These are phyloP conservation scores for Andrena cerasifolii DNA, from an alignment of 1,140 invertebrate species.

Conservation along the genomic window DNA sequence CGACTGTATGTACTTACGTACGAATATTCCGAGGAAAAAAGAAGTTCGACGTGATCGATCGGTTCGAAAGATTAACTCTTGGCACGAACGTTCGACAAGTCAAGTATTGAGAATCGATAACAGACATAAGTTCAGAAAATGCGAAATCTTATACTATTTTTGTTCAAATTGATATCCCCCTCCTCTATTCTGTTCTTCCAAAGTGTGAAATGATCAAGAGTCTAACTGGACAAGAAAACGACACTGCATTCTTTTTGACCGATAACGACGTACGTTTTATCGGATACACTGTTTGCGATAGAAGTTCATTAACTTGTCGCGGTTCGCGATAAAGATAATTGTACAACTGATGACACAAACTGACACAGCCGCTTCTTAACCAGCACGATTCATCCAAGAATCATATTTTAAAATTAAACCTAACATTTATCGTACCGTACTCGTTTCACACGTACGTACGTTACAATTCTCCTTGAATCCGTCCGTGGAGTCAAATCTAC, in stretches of 20 bases:
- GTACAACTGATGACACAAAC: slow-evolving; percentile 1
- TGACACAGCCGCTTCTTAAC: background rate
- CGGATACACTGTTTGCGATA: slow-evolving; percentile 14
- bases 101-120: slow-evolving; percentile 13
- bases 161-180: background rate
- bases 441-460: too few species aligned
- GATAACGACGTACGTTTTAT: slow-evolving; percentile 25
- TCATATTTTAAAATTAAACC: background rate
- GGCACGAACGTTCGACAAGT: background rate
- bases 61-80: background rate
- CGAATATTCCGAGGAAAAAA: background rate
- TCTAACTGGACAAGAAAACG: background rate
- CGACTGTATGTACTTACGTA: background rate
- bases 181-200: slow-evolving; percentile 24
- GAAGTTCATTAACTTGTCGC: slow-evolving; percentile 41
- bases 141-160: background rate
- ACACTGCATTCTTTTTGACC: slow-evolving; percentile 14
- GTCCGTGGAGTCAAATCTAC: background rate
- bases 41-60: background rate
- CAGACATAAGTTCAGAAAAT: background rate
- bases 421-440: background rate
- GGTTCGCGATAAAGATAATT: slow-evolving; percentile 13
- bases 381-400: background rate
- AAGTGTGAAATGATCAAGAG: background rate
- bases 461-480: background rate